Conservation (phyloP, 1,140 invertebrate species). For the Condylostylus longicornis region DNA sequence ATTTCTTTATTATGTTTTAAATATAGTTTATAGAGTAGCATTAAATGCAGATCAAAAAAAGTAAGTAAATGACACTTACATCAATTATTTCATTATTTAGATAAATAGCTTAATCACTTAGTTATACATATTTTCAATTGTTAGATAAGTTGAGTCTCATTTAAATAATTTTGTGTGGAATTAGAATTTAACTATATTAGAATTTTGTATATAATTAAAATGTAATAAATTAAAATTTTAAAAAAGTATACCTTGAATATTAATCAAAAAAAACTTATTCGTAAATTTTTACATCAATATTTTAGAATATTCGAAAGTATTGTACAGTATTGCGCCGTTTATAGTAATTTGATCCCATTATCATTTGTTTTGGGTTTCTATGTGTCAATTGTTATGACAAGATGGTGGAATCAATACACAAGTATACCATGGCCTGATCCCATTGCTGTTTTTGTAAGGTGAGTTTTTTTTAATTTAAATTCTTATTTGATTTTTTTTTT, state of each 20-base stretch:
- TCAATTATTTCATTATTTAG: neutral
- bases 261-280: neutral
- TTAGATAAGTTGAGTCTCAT: neutral
- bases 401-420: slow-evolving; percentile 84
- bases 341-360: slow-evolving; percentile 63
- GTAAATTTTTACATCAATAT: slow-evolving; percentile 5
- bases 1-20: slow-evolving; percentile 65
- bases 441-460: slow-evolving; percentile 59
- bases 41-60: slow-evolving; percentile 58
- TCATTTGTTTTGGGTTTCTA: slow-evolving; percentile 85
- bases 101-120: neutral
- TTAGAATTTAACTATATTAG: neutral
- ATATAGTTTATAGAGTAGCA: slow-evolving; percentile 66
- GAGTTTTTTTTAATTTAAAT: neutral
- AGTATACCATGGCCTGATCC: slow-evolving; percentile 66
- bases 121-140: neutral
- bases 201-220: neutral
- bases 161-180: neutral
- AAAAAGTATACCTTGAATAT: neutral
- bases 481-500: too few species aligned
- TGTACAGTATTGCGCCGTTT: slow-evolving; percentile 62
- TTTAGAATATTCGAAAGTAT: slow-evolving; percentile 56
- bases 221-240: neutral
- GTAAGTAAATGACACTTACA: slow-evolving; percentile 38
- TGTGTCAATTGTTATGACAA: slow-evolving; percentile 76